phyloP scores from a whole-genome alignment of 2,113 vertebrate species.

The Jaculus jaculus region DNA sequence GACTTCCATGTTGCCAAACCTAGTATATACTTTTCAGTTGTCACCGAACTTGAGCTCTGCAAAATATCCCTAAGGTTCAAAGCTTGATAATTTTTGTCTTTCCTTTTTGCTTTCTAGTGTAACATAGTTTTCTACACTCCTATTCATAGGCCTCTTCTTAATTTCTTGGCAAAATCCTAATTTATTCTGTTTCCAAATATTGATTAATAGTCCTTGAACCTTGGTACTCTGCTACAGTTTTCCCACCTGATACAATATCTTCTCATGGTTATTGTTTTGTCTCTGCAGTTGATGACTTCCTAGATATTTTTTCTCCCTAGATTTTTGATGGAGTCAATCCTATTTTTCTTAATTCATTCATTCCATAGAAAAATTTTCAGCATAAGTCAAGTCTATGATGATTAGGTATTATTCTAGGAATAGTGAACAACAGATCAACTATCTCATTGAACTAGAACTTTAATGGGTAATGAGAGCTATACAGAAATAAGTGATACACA shows the following conservation, averaged over 20 bases:
- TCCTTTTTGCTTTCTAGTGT: conserved; percentile 17
- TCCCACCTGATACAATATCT: not conserved
- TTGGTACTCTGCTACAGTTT: not conserved
- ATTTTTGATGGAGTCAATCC: conserved; percentile 25
- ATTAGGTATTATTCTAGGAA: not conserved
- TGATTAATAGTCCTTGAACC: not conserved
- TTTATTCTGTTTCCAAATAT: not conserved
- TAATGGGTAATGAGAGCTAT: not conserved
- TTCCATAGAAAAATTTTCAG: not conserved
- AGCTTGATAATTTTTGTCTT: not conserved
- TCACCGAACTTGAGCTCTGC: not conserved
- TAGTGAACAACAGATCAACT: not conserved
- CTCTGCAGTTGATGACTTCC: not conserved
- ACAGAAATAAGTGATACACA: not conserved
- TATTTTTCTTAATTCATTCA: conserved; percentile 40
- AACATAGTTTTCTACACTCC: not conserved
- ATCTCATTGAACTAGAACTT: not conserved
- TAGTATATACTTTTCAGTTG: not conserved
- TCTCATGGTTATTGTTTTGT: not conserved
- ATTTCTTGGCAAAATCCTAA: not conserved
- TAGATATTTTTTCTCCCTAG: not conserved
- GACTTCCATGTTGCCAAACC: not conserved
- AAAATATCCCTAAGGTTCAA: not conserved
- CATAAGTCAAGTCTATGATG: not conserved
- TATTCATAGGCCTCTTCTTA: not conserved